A percentile compares a stretch with the other conserved stretches of the same genome.
These are phyloP conservation scores for Thalassoma bifasciatum DNA, from an alignment of 2,113 vertebrate species.

Conservation along the genomic window DNA sequence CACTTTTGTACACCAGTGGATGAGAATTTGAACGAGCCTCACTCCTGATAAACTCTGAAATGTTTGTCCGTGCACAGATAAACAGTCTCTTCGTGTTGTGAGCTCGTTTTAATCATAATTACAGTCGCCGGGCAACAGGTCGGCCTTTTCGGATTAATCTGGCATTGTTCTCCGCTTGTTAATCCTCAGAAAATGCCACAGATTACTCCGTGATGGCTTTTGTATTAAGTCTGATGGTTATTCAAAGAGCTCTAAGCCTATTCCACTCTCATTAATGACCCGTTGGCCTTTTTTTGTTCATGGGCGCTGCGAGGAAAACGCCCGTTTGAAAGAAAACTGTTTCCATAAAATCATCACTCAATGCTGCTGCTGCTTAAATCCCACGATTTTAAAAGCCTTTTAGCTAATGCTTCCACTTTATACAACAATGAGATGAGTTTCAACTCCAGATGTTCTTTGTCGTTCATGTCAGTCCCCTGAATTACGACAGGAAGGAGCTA, in stretches of 20 bases:
- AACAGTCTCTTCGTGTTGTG: slow-evolving; percentile 4
- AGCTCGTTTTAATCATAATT: slow-evolving; percentile 61
- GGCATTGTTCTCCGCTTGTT: slow-evolving; percentile 64
- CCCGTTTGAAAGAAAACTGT: too few species aligned
- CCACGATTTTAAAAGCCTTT: slow-evolving; percentile 28
- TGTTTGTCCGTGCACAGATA: not conserved
- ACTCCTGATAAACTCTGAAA: too few species aligned
- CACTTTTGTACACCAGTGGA: too few species aligned
- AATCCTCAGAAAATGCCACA: slow-evolving; percentile 70
- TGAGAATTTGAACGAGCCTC: too few species aligned
- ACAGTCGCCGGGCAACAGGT: slow-evolving; percentile 64
- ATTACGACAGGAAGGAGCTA: too few species aligned
- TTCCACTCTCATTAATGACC: slow-evolving; percentile 69
- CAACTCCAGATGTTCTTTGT: too few species aligned
- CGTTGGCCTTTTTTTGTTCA: slow-evolving; percentile 28
- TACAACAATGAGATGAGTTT: slow-evolving; percentile 14
- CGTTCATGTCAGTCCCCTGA: too few species aligned
- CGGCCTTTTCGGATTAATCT: slow-evolving; percentile 61
- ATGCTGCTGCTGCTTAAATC: slow-evolving; percentile 27
- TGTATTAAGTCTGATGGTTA: slow-evolving; percentile 55
- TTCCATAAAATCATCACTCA: slow-evolving; percentile 14
- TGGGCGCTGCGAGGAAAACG: not conserved
- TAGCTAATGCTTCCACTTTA: slow-evolving; percentile 26
- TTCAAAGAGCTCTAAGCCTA: slow-evolving; percentile 60
- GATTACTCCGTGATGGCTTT: slow-evolving; percentile 64